phyloP scores from a whole-genome alignment of 2,113 vertebrate genomes.

The Trochalopteron elliotii region DNA sequence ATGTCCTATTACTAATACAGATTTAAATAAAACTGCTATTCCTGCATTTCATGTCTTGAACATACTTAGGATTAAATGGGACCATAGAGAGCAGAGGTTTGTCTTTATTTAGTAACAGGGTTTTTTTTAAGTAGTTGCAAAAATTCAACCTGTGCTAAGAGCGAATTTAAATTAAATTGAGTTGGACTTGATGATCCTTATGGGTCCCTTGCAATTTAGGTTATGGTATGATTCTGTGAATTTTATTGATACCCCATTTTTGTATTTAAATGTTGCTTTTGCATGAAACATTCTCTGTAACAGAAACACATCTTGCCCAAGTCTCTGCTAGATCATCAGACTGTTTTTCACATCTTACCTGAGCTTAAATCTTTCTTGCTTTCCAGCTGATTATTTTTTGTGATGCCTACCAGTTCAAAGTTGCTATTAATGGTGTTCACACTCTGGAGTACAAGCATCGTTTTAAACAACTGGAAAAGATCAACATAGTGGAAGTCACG shows the following conservation, averaged over 20 bases:
- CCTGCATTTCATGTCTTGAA: neutral
- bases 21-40: neutral
- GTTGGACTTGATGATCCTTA: neutral
- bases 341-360: neutral
- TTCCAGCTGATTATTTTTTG: slow-evolving; percentile 88
- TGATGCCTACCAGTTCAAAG: slow-evolving; percentile 78
- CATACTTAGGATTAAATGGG: neutral
- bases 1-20: neutral
- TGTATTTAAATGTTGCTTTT: neutral
- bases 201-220: neutral
- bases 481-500: slow-evolving; percentile 73
- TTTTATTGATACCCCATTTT: neutral
- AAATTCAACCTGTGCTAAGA: neutral
- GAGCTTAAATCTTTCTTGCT: neutral
- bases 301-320: neutral
- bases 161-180: neutral
- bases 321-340: neutral
- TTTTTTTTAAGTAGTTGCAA: neutral
- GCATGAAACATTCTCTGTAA: neutral
- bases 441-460: slow-evolving; percentile 86
- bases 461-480: slow-evolving; percentile 81
- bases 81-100: neutral
- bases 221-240: neutral
- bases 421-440: slow-evolving; percentile 88
- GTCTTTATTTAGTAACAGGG: neutral